phyloP scores from a whole-genome alignment of 2,797 vertebrate genomes.

The Loris lydekkerianus region DNA sequence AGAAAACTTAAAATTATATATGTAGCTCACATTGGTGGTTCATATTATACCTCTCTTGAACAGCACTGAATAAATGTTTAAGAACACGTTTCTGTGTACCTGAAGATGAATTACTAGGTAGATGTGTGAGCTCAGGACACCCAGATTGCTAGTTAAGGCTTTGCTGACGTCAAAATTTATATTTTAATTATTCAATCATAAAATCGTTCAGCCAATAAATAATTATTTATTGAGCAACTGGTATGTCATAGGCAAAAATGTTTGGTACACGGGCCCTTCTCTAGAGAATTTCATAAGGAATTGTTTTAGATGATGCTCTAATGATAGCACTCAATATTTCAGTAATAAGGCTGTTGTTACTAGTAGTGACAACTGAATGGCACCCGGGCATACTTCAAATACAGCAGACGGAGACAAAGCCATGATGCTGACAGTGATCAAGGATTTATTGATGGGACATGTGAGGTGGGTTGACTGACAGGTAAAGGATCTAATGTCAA shows the following conservation, averaged over 20 bases:
- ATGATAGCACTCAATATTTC: not conserved
- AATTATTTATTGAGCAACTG: conserved; percentile 56
- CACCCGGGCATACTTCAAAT: conserved; percentile 15
- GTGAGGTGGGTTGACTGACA: not conserved
- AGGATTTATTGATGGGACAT: not conserved
- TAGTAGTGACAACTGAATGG: not conserved
- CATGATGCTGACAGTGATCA: not conserved
- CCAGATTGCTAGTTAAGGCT: not conserved
- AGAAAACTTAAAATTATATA: not conserved
- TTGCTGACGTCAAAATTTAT: conserved; percentile 6
- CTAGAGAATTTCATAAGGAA: not conserved
- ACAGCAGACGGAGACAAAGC: not conserved
- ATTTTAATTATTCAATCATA: not conserved
- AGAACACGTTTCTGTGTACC: not conserved
- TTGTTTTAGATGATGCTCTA: not conserved
- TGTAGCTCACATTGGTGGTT: not conserved
- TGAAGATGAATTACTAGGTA: not conserved
- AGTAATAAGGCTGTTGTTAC: not conserved
- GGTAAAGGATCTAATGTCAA: not conserved
- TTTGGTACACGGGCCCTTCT: not conserved
- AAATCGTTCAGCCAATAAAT: conserved; percentile 25
- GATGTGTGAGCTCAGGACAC: not conserved
- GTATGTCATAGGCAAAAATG: not conserved
- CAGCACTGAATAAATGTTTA: not conserved
- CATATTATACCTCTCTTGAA: not conserved